A percentile compares a stretch with the other conserved stretches of the same genome.
phyloP scores from a whole-genome alignment of 53 echinoderm and acorn worm genomes.

The Patiria pectinifera region DNA sequence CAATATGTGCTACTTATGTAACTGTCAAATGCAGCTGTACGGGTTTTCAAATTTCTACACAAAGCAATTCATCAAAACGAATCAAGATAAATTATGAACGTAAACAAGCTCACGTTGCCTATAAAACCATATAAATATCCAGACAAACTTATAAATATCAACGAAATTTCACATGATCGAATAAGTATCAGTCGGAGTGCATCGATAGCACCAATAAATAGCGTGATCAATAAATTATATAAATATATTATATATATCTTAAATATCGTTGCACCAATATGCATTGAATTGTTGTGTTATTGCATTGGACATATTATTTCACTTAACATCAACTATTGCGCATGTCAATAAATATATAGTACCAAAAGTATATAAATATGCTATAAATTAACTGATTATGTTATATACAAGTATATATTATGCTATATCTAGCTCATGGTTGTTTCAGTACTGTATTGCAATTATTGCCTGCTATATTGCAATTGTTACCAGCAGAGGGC shows the following conservation, averaged over 20 bases:
- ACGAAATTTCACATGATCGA: background rate
- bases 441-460: background rate
- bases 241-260: background rate
- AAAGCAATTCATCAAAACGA: background rate
- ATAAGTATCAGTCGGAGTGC: background rate
- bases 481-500: background rate
- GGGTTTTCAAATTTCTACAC: background rate
- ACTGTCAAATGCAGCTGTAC: background rate
- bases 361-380: background rate
- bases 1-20: slow-evolving; percentile 21
- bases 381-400: too few relatives aligned
- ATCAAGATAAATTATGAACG: background rate
- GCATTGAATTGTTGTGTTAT: background rate
- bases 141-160: background rate
- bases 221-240: background rate
- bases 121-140: too few relatives aligned
- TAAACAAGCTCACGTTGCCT: background rate
- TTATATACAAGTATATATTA: too few relatives aligned
- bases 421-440: background rate
- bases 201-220: background rate
- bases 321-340: too few relatives aligned
- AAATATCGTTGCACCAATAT: background rate
- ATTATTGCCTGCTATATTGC: background rate
- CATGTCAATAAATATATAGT: background rate
- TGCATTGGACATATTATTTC: background rate